These are phyloP conservation scores for Sebastes itinus DNA, from an alignment of 2,797 vertebrate species.

Conservation along the genomic window DNA sequence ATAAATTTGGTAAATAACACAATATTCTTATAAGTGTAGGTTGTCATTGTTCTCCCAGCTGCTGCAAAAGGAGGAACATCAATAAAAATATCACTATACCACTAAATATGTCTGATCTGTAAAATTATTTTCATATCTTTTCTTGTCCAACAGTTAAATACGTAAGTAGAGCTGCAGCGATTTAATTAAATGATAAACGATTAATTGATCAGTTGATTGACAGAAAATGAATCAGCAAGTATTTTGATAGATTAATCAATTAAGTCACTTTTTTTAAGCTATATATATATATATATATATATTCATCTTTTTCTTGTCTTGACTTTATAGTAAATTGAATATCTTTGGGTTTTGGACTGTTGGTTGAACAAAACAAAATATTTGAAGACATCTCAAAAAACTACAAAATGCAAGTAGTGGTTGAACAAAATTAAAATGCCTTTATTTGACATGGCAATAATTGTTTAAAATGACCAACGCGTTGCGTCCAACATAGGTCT, in stretches of 20 bases:
- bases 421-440: too few species aligned
- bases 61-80: not conserved
- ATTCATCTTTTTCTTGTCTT: not conserved
- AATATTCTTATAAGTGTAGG: not conserved
- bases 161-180: not conserved
- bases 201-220: not conserved
- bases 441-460: too few species aligned
- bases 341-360: not conserved
- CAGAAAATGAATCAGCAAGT: not conserved
- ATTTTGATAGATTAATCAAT: not conserved
- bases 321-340: not conserved
- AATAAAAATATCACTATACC: not conserved
- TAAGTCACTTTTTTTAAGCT: not conserved
- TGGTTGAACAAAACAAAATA: not conserved
- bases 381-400: not conserved
- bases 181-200: not conserved
- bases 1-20: not conserved
- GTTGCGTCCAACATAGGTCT: too few species aligned
- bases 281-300: too few species aligned
- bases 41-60: not conserved
- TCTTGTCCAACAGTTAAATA: not conserved
- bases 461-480: too few species aligned
- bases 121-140: not conserved
- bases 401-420: too few species aligned
- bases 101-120: not conserved